phyloP scores from a whole-genome alignment of 2,888 invertebrate species.

The Drosophila ustulata region DNA sequence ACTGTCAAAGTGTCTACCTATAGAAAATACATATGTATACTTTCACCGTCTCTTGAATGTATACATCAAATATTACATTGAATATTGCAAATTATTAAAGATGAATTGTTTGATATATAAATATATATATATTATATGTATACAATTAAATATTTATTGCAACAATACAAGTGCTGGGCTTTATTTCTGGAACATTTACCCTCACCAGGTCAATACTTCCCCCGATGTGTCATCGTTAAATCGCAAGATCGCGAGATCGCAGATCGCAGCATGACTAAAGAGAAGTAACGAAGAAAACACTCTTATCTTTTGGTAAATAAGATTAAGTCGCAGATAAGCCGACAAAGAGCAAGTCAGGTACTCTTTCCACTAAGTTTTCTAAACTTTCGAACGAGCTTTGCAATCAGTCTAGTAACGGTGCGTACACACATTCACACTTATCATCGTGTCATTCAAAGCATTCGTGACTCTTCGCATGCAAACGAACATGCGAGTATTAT shows the following conservation, averaged over 20 bases:
- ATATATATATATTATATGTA: constrained; percentile 47
- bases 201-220: constrained; percentile 9
- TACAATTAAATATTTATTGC: constrained; percentile 65
- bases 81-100: constrained; percentile 33
- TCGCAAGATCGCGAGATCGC: background rate
- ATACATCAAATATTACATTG: constrained; percentile 21
- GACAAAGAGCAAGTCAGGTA: constrained; percentile 5
- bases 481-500: constrained; percentile 1
- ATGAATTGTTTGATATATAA: constrained; percentile 52
- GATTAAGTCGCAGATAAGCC: constrained; percentile 3
- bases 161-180: constrained; percentile 13
- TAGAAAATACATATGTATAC: constrained; percentile 4
- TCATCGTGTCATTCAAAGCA: constrained; percentile 11
- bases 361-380: background rate
- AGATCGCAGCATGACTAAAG: constrained; percentile 13
- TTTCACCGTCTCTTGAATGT: constrained; percentile 16
- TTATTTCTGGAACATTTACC: constrained; percentile 15
- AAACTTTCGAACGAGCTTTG: constrained; percentile 11
- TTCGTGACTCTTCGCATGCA: constrained; percentile 26
- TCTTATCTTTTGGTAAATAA: constrained; percentile 13
- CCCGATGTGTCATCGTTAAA: constrained; percentile 12
- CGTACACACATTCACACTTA: background rate
- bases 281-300: constrained; percentile 3
- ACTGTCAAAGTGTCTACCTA: constrained; percentile 49
- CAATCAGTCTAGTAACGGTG: constrained; percentile 5